Conservation (phyloP, 1,140 invertebrate species). For the Elysia chlorotica region DNA sequence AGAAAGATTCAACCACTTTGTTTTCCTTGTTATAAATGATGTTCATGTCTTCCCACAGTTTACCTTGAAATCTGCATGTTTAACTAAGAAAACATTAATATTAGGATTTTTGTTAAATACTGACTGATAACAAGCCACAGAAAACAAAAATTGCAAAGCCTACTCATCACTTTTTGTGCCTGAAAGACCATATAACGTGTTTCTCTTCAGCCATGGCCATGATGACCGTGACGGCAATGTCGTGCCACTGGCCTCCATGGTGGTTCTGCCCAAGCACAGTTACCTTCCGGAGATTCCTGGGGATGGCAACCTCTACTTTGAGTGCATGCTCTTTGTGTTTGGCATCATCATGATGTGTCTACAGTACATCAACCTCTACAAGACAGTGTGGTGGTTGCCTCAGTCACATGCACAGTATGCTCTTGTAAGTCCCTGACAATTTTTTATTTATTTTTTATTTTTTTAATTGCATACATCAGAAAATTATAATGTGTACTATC, state of each 20-base stretch:
- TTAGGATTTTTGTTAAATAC: not conserved
- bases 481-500: too few species aligned
- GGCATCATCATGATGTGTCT: conserved; percentile 73
- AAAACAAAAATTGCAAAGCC: not conserved
- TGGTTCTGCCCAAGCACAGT: conserved; percentile 54
- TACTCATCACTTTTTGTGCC: not conserved
- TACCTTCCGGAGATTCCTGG: conserved; percentile 78
- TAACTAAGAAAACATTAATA: not conserved
- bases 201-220: conserved; percentile 37
- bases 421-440: conserved; percentile 80
- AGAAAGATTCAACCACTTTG: too few species aligned
- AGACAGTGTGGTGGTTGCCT: conserved; percentile 96
- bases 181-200: too few species aligned
- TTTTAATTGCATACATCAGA: too few species aligned
- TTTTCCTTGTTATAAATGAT: not conserved
- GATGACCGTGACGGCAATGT: conserved; percentile 50
- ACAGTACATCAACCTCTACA: conserved; percentile 93
- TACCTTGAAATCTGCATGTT: too few species aligned
- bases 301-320: conserved; percentile 84
- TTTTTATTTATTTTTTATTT: too few species aligned
- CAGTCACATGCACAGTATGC: conserved; percentile 86
- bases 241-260: conserved; percentile 52
- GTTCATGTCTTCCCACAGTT: not conserved
- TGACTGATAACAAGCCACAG: not conserved
- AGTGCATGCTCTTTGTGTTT: conserved; percentile 79